These are phyloP conservation scores for Saxidomus purpurata DNA, from an alignment of 1,140 invertebrate genomes.

Conservation along the genomic window DNA sequence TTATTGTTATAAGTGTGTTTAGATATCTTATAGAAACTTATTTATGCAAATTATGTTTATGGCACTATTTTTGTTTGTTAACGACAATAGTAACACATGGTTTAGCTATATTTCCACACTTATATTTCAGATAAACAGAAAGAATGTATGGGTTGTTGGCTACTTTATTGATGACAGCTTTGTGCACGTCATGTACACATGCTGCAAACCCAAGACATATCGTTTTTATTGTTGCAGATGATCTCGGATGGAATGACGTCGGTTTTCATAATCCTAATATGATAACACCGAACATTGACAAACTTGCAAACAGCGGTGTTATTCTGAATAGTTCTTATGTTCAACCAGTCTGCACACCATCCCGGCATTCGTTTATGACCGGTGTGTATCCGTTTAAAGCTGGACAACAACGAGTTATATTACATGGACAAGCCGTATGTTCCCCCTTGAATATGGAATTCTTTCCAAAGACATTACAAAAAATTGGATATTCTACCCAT, in stretches of 20 bases:
- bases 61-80: too few species aligned
- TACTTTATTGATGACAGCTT: neutral
- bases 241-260: conserved; percentile 82
- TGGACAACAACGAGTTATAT: conserved; percentile 12
- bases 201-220: conserved; percentile 70
- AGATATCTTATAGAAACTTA: too few species aligned
- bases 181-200: conserved; percentile 44
- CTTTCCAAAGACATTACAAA: conserved; percentile 84
- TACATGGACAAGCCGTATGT: neutral
- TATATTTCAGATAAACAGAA: too few species aligned
- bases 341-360: conserved; percentile 84
- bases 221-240: conserved; percentile 77
- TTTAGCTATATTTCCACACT: too few species aligned
- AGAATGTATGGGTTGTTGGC: too few species aligned
- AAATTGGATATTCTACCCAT: conserved; percentile 90
- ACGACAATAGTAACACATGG: too few species aligned
- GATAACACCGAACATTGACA: conserved; percentile 78
- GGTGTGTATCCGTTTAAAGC: conserved; percentile 47
- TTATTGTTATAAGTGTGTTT: too few species aligned
- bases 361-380: conserved; percentile 38
- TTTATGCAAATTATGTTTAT: too few species aligned
- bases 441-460: neutral
- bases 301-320: conserved; percentile 71
- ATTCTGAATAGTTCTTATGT: conserved; percentile 74
- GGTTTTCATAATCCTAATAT: conserved; percentile 80